Percentiles rank a stretch among this genome's conserved stretches.
Evolutionary conservation across 2,797 vertebrate species (phyloP).

Genomic region (Crypturellus tataupa): DNA sequence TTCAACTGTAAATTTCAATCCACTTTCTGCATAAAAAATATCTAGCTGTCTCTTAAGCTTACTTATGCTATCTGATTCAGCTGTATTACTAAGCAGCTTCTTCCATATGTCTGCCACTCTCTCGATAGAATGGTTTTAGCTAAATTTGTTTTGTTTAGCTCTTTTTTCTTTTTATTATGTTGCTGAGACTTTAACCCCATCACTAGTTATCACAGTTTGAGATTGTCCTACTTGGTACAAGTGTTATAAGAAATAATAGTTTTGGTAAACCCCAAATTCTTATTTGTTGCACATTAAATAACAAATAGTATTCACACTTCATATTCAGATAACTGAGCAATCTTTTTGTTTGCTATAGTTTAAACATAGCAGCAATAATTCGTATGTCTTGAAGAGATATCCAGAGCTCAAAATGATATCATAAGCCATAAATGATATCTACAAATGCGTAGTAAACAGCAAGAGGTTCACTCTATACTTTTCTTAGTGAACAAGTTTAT

Average conservation of each 20-base stretch:
- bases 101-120: conserved; percentile 4
- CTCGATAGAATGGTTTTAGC: not conserved
- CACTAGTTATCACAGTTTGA: conserved; percentile 13
- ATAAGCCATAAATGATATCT: not conserved
- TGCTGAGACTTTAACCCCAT: not conserved
- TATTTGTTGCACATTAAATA: not conserved
- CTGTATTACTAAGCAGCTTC: conserved; percentile 15
- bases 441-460: not conserved
- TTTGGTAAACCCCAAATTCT: not conserved
- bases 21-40: conserved; percentile 15
- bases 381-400: not conserved
- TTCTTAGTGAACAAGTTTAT: not conserved
- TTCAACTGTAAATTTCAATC: not conserved
- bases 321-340: not conserved
- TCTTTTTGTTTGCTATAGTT: not conserved
- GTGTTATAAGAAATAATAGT: not conserved
- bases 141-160: not conserved
- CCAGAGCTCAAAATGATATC: not conserved
- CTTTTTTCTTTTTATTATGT: not conserved
- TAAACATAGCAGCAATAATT: not conserved
- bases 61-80: conserved; percentile 17
- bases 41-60: conserved; percentile 38
- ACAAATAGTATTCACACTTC: not conserved
- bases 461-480: not conserved
- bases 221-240: not conserved